These are phyloP conservation scores for Enteromius radiatus DNA, from an alignment of 2,797 vertebrate species.

Conservation along the genomic window DNA sequence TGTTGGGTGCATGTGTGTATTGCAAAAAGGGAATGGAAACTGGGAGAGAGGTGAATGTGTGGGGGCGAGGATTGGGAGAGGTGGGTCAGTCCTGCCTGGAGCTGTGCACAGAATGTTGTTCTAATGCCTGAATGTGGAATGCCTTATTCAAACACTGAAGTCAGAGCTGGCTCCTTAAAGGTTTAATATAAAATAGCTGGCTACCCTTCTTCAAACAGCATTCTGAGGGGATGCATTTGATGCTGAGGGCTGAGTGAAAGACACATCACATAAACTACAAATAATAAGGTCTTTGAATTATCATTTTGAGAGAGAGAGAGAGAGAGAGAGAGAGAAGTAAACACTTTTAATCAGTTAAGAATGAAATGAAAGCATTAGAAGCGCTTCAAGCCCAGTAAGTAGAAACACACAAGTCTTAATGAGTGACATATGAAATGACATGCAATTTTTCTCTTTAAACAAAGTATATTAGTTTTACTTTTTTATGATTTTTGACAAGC, in stretches of 20 bases:
- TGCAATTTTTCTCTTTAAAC: conserved; percentile 5
- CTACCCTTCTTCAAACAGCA: conserved; percentile 19
- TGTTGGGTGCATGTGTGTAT: conserved; percentile 9
- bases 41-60: conserved; percentile 51
- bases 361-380: not conserved
- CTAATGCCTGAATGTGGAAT: conserved; percentile 77
- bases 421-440: not conserved
- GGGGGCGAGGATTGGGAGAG: conserved; percentile 47
- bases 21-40: conserved; percentile 50
- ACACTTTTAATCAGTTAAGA: not conserved
- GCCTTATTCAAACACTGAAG: conserved; percentile 75
- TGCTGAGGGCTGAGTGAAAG: not conserved
- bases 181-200: conserved; percentile 61
- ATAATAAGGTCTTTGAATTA: conserved; percentile 3
- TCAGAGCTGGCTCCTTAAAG: conserved; percentile 61
- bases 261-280: conserved; percentile 25
- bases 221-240: conserved; percentile 12
- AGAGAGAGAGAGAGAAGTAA: not conserved
- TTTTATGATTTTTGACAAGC: conserved; percentile 13
- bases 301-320: not conserved
- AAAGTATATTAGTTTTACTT: conserved; percentile 7
- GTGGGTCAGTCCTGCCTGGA: conserved; percentile 63
- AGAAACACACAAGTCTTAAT: not conserved
- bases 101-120: conserved; percentile 74
- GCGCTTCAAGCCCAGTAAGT: not conserved